These are phyloP conservation scores for Avahi laniger DNA, from an alignment of 2,797 vertebrate genomes.

Conservation along the genomic window DNA sequence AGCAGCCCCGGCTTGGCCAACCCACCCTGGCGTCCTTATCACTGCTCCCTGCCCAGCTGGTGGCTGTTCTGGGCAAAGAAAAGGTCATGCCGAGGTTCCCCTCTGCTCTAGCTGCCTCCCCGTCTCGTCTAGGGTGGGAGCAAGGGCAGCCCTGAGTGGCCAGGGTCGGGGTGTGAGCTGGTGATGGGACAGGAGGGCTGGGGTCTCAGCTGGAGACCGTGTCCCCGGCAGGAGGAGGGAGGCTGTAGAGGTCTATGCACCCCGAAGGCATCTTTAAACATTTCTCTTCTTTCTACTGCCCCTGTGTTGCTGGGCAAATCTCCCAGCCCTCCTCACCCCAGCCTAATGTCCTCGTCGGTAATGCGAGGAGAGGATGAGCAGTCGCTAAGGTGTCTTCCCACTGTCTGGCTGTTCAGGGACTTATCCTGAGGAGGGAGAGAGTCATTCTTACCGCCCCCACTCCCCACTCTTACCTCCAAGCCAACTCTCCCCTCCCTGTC, in stretches of 20 bases:
- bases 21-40: conserved; percentile 71
- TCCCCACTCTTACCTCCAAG: neutral
- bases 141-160: neutral
- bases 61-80: conserved; percentile 72
- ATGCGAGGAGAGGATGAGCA: neutral
- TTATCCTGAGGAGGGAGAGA: neutral
- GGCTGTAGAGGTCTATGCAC: neutral
- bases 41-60: conserved; percentile 24
- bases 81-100: conserved; percentile 83
- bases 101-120: neutral
- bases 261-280: neutral
- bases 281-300: neutral
- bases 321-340: neutral
- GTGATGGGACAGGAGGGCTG: neutral
- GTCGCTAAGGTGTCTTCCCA: neutral
- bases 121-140: neutral
- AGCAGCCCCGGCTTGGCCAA: neutral
- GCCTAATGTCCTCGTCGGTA: neutral
- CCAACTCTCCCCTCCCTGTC: rapidly evolving
- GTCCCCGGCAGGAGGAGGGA: neutral
- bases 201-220: neutral
- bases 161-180: neutral
- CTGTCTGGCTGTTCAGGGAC: neutral
- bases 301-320: neutral
- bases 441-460: neutral